Base-by-base conservation (phyloP, 2,888 invertebrate species). In the Diarsia rubi region DNA sequence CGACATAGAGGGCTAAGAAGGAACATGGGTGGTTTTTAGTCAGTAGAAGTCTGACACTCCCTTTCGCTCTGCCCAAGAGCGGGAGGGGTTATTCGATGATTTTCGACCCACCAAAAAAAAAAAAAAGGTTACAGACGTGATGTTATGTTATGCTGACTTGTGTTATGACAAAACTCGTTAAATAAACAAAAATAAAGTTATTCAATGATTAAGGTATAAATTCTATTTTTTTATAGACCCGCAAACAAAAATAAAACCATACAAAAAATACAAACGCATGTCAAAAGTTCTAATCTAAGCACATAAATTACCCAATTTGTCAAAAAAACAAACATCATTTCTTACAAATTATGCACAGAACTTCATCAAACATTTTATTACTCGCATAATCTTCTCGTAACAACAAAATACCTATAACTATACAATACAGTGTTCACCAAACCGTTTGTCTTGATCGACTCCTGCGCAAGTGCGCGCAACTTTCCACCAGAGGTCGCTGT, bases 401-500 rank as follows among this genome's bases (percentile, higher is more conserved):
- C 81, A 73, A 75, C 59, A 70, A 67, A 60, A 60, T 37, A 74
- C 64, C 68, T 74, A 27, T 42, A 42, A 71, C 65, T 62, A 64
- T 67, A 67, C 69, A 68, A 62, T n/a, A 37, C 37, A 37, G 37
- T 75, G 45, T 49, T 73, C 57, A 78, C 78, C 24, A 69, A 75
- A 81, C 66, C 69, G 76, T 86, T 88, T 82, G 84, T 77, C 85
- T 81, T 84, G 88, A 89, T 88, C 87, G 90, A 90, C 84, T 89
- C 89, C 86, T 86, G 85, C 83, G 75, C 79, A 86, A 78, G 82
- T 69, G 85, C 82, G 82, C 83, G 67, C 70, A 76, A 79, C 92
- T 91, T 92, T 91, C 91, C 86, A 88, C 75, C 68, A 57, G 82
- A 75, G 87, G 85, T 90, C 86, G 88, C 75, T 73, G 74, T 75